Evolutionary conservation across 2,113 vertebrate species (phyloP).

Genomic region (Ursus arctos): DNA sequence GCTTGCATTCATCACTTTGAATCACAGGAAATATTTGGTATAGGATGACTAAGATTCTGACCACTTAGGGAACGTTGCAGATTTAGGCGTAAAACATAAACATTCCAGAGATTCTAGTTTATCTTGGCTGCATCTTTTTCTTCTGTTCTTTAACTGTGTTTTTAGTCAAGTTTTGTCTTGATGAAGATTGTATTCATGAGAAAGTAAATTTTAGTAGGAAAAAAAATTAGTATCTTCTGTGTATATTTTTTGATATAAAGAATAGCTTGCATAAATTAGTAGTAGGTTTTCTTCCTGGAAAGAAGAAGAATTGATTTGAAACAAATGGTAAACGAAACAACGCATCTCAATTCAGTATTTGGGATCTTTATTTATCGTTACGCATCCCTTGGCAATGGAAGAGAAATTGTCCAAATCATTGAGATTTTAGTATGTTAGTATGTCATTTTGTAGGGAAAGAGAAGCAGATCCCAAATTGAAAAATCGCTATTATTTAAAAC

Average conservation of each 20-base stretch:
- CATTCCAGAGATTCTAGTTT: neutral
- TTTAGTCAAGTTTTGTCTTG: neutral
- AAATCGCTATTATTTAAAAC: slow-evolving; percentile 15
- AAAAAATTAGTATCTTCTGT: neutral
- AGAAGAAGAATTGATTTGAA: slow-evolving; percentile 23
- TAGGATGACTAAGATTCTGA: neutral
- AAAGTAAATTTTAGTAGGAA: neutral
- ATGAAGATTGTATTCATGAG: neutral
- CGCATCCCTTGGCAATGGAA: neutral
- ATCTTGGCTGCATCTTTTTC: neutral
- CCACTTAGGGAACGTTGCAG: neutral
- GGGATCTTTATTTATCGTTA: neutral
- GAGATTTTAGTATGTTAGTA: neutral
- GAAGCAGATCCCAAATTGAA: neutral
- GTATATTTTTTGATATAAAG: neutral
- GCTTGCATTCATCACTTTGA: neutral
- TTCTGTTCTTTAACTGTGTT: neutral
- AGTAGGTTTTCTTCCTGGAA: neutral
- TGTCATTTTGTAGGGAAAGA: neutral
- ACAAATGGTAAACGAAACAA: neutral
- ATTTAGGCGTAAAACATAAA: slow-evolving; percentile 28
- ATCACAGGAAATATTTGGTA: neutral
- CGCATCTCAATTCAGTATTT: neutral
- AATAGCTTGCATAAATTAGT: neutral
- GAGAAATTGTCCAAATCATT: neutral